Evolutionary conservation across 2,888 invertebrate genomes (phyloP), one percentile per base, ranked within the genome.

Genomic region (Lamellibrachia columna): DNA sequence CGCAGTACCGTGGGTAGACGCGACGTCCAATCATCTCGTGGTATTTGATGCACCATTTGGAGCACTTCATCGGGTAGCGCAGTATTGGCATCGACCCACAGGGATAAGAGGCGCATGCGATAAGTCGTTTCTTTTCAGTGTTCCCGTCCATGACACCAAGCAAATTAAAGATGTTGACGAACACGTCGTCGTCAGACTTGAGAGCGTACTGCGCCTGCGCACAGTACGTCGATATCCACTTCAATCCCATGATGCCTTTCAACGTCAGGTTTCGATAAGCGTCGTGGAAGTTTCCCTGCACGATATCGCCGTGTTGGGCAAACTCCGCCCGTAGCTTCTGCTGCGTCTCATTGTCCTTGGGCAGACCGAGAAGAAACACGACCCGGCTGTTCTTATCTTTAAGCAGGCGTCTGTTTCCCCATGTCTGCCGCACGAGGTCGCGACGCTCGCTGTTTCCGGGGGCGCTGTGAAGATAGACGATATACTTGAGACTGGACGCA

Each of bases 1-100:
- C 94, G 93, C 95, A 95, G 92, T 95, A 95, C 22, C 93, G 93
- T 0, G 91, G 91, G 52, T 91, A 92, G 55, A n/a, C 11, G 53
- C 53, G 15, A 8, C 58, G 52, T 8, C 92, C 92, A 1, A 40
- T 22, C 9, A 92, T 92, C 40, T 92, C 92, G n/a, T 92, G 52
- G 15, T n/a, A 40, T n/a, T 92, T 22, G 15, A 92, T 58, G 53
- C 92, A 92, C 92, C 92, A 92, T 92, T 92, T 92, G 40, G 28
- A 9, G 40, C 92, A 92, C n/a, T 91, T 92, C 9, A 11, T 92
- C 28, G 92, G 92, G 92, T 92, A n/a, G 8, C 92, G 9, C 8
- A 92, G 60, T 11, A 92, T 92, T 9, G 92, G 92, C 92, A 92
- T 92, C 22, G 75, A 15, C 15, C 2, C 53, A 9, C 2, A 40